Evolutionary conservation across 1,140 invertebrate genomes (phyloP), one percentile per base, ranked within the genome.

Genomic region (Polypedilum pembai): DNA sequence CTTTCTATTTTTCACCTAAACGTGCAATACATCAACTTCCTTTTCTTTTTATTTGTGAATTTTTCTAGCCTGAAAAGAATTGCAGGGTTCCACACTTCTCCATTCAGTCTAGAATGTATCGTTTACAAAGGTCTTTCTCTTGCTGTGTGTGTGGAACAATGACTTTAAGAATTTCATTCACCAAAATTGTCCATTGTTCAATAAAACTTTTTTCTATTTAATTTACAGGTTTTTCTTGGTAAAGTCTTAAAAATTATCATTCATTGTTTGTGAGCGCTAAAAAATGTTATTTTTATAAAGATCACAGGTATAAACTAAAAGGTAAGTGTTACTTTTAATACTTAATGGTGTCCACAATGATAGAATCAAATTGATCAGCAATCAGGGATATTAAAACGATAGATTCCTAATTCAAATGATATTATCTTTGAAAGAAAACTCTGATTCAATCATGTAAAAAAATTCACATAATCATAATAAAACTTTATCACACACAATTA

Each of bases 81-180:
- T 69, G 65, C 65, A 69, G 65, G 65, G 65, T 69, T 69, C 65
- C 65, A 69, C 65, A 69, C 65, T 69, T 69, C 15, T 69, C n/a
- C 65, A 69, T 69, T 20, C 17, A 69, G 12, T 15, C 15, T 56
- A 56, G 12, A 56, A 56, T 56, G 45, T 69, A 69, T 69, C 65
- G 65, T 10, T 69, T 69, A 18, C 65, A 69, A 20, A 69, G 65
- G 18, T 12, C 65, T 8, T 18, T 69, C 20, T 69, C 10, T 17
- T 56, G 10, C n/a, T 56, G 45, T 56, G 10, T 56, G 45, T 56
- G 12, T 69, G 17, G 3, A 69, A 69, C 65, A 69, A 69, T 69
- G 18, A 69, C 65, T 69, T 21, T 69, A 21, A 69, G 20, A 69
- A 21, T 20, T 69, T 69, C 65, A 69, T 69, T 69, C 65, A 69